Base-by-base conservation (phyloP, 37 sponge, comb jelly and placozoan species). In the Halichondria panicea region DNA sequence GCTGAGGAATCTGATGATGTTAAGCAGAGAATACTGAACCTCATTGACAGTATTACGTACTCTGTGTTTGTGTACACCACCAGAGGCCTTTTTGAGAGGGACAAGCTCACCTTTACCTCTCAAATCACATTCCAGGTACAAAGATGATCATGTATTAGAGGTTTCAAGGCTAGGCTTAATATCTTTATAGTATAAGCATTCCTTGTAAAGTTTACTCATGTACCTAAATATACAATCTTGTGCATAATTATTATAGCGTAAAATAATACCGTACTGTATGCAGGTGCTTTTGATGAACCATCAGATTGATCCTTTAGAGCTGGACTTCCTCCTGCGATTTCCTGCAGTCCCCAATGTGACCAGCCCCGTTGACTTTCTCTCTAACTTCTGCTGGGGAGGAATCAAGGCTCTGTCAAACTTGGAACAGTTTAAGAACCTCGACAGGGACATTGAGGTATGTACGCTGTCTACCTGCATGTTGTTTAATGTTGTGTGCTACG, bases 371-470 rank as follows among this genome's bases (percentile, higher is more conserved):
- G 99, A 98, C 72, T 98, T 98, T 75, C 84, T 98, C 45, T 81
- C 83, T 60, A 82, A 98, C 70, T 65, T 71, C 74, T 71, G 86
- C 64, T 98, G 99, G 99, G 99, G 99, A 44, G 99, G 96, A 0
- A 89, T 98, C 65, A 98, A 95, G 82, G 93, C 99, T 15, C 85
- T 98, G 37, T 84, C 96, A 6, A 77, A 81, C 53, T 92, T 98
- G 99, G 99, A 98, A 25, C 93, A 95, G 81, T 98, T 98, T 75
- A 86, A 88, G 56, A 98, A 98, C 61, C 73, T 98, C 35, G 99
- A 98, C 65, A 83, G 90, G 50, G 99, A 98, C 57, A 90, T 98
- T 66, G 99, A 98, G 73, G 83, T 71, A 43, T 8, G 3, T 57
- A 33, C 58, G 6, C 5, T 24, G 7, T 35, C 33, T 15, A 36